phyloP scores from a whole-genome alignment of 2,797 vertebrate genomes.

The Etheostoma perlongum region DNA sequence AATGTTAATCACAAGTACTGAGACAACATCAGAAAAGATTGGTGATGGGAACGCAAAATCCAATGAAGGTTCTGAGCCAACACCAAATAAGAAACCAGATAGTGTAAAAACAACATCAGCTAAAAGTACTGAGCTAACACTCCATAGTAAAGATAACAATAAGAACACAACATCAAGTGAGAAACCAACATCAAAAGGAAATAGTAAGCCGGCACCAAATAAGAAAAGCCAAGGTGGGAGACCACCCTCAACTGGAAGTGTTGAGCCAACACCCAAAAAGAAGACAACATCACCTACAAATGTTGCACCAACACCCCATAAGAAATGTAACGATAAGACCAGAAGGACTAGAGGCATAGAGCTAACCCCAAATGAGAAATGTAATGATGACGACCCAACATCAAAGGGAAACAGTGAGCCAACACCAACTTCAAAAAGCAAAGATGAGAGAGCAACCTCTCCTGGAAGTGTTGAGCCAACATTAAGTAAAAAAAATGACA shows the following conservation, averaged over 20 bases:
- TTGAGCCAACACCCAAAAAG: conserved; percentile 2
- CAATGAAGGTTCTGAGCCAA: neutral
- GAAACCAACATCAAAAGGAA: neutral
- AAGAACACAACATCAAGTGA: neutral
- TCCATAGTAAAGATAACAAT: neutral
- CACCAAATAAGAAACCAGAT: neutral
- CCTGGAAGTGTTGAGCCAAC: neutral
- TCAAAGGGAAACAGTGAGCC: neutral
- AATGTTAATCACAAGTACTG: neutral
- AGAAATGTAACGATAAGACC: neutral
- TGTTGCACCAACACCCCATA: neutral
- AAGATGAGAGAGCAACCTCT: neutral
- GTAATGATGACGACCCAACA: neutral
- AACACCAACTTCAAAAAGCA: neutral
- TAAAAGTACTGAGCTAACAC: neutral
- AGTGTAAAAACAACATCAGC: neutral
- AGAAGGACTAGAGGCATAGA: neutral
- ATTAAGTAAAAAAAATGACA: neutral
- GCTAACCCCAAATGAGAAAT: neutral
- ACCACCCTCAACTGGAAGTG: neutral
- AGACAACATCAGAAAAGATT: neutral
- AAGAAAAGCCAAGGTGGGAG: neutral
- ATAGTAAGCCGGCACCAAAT: neutral
- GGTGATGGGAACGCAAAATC: neutral
- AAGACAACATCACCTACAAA: neutral